A percentile compares a stretch with the other conserved stretches of the same genome.
Conservation (phyloP, 2,113 vertebrate species). For the Delphinus delphis region DNA sequence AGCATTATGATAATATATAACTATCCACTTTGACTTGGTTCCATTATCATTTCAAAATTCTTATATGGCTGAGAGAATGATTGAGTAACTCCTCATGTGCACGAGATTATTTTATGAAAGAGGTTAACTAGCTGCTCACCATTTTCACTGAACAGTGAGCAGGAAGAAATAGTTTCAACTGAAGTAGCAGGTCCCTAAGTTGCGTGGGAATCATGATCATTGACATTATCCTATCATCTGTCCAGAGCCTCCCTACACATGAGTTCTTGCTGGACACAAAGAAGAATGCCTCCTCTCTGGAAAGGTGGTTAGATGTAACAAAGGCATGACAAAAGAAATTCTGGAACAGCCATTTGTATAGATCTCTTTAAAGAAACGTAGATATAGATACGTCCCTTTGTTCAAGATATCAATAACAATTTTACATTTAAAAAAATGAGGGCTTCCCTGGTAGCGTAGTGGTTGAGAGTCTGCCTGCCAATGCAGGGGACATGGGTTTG, state of each 20-base stretch:
- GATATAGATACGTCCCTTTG: background rate
- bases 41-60: constrained; percentile 39
- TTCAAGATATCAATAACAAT: background rate
- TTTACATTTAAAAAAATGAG: background rate
- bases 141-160: constrained; percentile 34
- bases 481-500: no score
- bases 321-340: background rate
- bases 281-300: background rate
- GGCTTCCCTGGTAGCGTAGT: no score
- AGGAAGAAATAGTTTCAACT: constrained; percentile 36
- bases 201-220: background rate
- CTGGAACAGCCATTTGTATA: background rate
- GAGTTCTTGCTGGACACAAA: background rate
- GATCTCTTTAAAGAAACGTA: background rate
- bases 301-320: background rate
- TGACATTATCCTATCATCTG: background rate
- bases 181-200: background rate
- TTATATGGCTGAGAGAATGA: constrained; percentile 44
- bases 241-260: background rate
- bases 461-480: no score
- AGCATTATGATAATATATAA: constrained; percentile 7
- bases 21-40: constrained; percentile 25
- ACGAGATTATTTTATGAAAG: constrained; percentile 30
- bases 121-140: constrained; percentile 48
- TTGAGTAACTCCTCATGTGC: constrained; percentile 30